These are phyloP conservation scores for Psylliodes chrysocephalus DNA, from an alignment of 2,888 invertebrate genomes.

Conservation along the genomic window DNA sequence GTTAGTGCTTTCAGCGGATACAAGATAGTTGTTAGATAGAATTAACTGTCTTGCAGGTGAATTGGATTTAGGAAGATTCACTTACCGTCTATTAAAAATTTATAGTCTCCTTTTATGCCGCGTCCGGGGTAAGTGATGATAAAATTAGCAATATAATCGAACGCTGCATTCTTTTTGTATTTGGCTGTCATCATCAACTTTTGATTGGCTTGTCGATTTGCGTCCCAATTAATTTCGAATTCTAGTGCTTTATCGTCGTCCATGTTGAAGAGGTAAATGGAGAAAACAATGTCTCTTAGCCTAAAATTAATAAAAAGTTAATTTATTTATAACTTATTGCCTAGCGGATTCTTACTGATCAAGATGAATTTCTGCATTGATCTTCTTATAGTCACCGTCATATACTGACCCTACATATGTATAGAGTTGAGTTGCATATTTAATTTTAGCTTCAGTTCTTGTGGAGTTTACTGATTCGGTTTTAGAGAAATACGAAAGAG, in stretches of 20 bases:
- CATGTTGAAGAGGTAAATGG: constrained; percentile 71
- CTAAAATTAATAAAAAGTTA: constrained; percentile 62
- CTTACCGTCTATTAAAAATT: constrained; percentile 68
- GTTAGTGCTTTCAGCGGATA: background rate
- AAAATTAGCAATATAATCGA: constrained; percentile 73
- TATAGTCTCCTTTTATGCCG: constrained; percentile 75
- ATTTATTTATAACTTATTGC: background rate
- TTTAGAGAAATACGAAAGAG: constrained; percentile 73
- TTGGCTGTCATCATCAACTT: constrained; percentile 73
- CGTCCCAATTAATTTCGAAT: constrained; percentile 85
- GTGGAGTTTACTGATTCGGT: constrained; percentile 70
- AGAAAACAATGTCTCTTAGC: constrained; percentile 78
- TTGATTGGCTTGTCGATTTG: constrained; percentile 83
- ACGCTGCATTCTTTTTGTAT: constrained; percentile 70
- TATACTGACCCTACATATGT: constrained; percentile 74
- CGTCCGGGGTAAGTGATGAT: constrained; percentile 81
- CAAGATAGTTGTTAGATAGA: background rate
- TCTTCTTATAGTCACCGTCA: constrained; percentile 72
- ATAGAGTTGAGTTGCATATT: constrained; percentile 75
- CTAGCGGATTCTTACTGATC: constrained; percentile 74
- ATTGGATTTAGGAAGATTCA: constrained; percentile 16
- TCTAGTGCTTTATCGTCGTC: constrained; percentile 73
- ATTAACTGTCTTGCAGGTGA: constrained; percentile 1
- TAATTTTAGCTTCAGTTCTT: constrained; percentile 74
- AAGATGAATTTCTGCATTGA: constrained; percentile 78